Base-by-base conservation (phyloP, 2,888 invertebrate genomes). In the Drosophila sordidula region DNA sequence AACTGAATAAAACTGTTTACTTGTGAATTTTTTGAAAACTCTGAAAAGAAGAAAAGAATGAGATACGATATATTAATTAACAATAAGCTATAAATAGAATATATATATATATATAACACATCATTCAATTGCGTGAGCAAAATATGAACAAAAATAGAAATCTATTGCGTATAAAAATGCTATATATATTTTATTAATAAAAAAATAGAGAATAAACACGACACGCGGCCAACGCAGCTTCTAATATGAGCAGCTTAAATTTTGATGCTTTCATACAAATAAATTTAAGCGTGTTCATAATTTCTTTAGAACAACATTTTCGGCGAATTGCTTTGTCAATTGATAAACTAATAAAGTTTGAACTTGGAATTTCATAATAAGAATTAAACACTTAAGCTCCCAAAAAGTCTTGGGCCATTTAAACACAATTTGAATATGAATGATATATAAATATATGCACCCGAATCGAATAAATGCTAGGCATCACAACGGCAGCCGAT, bases 401-500 rank as follows among this genome's bases (percentile, higher is more conserved):
- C 3, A 38, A 36, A 39, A 38, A 36, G 22, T 22, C 18, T 18
- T 6, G 12, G 18, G 12, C 4, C 34, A 34, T 12, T 34, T 11
- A 34, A 34, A 34, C 29, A 29, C 29, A 32, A 18, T 46, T 18
- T 18, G 18, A 32, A 22, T 34, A 49, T 9, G 18, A 34, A 1
- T 36, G n/a, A 22, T 22, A 11, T 49, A 36, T 49, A 11, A 25
- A 22, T n/a, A 39, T 14, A 26, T 18, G 41, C 11, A 16, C 14
- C 22, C 9, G 18, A 39, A 36, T 49, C 8, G 8, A 18, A 22
- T 42, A 12, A 36, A 38, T 49, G n/a, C 11, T 12, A 12, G 18
- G 3, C 11, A 32, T 12, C 54, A 44, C 55, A 58, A 44, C 12
- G 55, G 32, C 61, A 72, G 34, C 59, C 65, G 54, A 66, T 75